Percentiles rank a stretch among this genome's conserved stretches.
phyloP scores from a whole-genome alignment of 2,797 vertebrate genomes.

The Lemur catta region DNA sequence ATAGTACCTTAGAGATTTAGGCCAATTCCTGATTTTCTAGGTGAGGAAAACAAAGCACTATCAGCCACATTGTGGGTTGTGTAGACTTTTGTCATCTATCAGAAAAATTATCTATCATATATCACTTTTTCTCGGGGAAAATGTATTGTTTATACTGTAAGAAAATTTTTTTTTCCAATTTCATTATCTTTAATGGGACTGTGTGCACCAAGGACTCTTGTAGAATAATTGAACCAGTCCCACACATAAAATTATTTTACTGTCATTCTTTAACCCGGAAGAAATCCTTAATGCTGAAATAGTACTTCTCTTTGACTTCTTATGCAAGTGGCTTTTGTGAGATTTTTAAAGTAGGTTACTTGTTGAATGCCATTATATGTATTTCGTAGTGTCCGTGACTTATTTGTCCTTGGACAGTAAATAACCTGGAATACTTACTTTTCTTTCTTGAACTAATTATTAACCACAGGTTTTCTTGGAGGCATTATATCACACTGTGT shows the following conservation, averaged over 20 bases:
- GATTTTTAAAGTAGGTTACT: conserved; percentile 38
- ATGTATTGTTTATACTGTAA: neutral
- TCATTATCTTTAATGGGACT: neutral
- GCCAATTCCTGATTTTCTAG: neutral
- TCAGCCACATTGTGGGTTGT: neutral
- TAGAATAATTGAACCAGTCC: conserved; percentile 13
- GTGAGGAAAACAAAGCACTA: neutral
- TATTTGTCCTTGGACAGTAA: neutral
- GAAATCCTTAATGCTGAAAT: neutral
- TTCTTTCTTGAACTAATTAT: conserved; percentile 37
- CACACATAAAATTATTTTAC: neutral
- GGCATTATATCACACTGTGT: neutral
- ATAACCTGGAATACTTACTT: neutral
- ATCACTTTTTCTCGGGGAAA: neutral
- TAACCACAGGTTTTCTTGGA: conserved; percentile 9
- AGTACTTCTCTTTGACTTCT: conserved; percentile 42
- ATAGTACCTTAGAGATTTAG: neutral
- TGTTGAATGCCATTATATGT: conserved; percentile 16
- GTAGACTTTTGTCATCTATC: neutral
- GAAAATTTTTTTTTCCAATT: neutral
- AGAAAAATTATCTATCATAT: neutral
- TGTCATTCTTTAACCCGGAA: conserved; percentile 42
- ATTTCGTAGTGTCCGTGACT: neutral
- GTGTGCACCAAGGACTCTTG: neutral
- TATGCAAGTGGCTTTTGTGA: neutral